Percentiles rank a stretch among this genome's conserved stretches.
These are phyloP conservation scores for Idaea straminata DNA, from an alignment of 2,888 invertebrate genomes.

Conservation along the genomic window DNA sequence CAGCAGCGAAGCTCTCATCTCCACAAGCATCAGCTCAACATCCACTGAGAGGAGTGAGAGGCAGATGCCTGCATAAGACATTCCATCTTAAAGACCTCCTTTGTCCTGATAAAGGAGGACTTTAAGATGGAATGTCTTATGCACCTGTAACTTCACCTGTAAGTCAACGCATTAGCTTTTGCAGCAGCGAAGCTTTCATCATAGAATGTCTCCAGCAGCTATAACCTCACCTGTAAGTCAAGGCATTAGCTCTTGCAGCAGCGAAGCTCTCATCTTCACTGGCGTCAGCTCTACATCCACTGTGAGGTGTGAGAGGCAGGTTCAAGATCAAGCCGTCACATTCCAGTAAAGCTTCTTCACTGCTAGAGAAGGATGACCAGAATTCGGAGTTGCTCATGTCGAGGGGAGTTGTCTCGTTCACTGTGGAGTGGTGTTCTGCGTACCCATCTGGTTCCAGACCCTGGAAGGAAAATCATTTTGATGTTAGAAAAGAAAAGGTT, in stretches of 20 bases:
- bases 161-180: slow-evolving; percentile 82
- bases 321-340: slow-evolving; percentile 87
- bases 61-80: slow-evolving; percentile 86
- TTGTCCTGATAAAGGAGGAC: too few species aligned
- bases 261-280: slow-evolving; percentile 64
- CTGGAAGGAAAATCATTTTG: slow-evolving; percentile 41
- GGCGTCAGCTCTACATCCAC: slow-evolving; percentile 67
- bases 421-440: slow-evolving; percentile 81
- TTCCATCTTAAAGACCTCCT: too few species aligned
- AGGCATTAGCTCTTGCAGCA: slow-evolving; percentile 80
- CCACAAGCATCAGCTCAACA: slow-evolving; percentile 69
- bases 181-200: slow-evolving; percentile 75
- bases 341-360: slow-evolving; percentile 87
- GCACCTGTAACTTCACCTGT: slow-evolving; percentile 69
- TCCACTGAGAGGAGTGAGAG: slow-evolving; percentile 82
- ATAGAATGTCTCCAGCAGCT: too few species aligned
- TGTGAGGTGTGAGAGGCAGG: slow-evolving; percentile 84
- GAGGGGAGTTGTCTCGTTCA: slow-evolving; percentile 83
- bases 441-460: slow-evolving; percentile 82
- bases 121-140: too few species aligned
- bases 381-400: slow-evolving; percentile 89
- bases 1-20: slow-evolving; percentile 71
- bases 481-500: background rate
- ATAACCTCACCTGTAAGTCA: slow-evolving; percentile 85
- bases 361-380: slow-evolving; percentile 90